These are phyloP conservation scores for Noctua comes DNA, from an alignment of 2,888 invertebrate genomes.

Conservation along the genomic window DNA sequence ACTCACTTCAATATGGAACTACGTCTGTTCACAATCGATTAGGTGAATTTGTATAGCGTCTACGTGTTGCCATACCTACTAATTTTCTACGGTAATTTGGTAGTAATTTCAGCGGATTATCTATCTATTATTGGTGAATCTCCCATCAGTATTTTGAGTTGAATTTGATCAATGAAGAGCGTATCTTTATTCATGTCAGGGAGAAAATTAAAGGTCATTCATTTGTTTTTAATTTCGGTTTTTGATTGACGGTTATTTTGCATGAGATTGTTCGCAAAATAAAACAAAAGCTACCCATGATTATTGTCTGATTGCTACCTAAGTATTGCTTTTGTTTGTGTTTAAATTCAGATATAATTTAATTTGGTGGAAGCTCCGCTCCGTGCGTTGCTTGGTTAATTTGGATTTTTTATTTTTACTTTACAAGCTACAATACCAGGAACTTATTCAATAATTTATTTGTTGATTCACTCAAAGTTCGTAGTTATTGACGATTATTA, in stretches of 20 bases:
- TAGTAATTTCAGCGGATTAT: constrained; percentile 27
- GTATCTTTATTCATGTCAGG: background rate
- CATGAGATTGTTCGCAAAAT: constrained; percentile 17
- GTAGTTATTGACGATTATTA: background rate
- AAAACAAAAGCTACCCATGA: constrained; percentile 34
- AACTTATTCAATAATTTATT: background rate
- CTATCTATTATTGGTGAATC: constrained; percentile 4
- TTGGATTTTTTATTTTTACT: background rate
- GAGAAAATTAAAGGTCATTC: constrained; percentile 15
- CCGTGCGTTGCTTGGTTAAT: background rate
- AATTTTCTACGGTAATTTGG: constrained; percentile 40
- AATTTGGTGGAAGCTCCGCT: constrained; percentile 3
- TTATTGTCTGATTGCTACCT: constrained; percentile 41
- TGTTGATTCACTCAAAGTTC: background rate
- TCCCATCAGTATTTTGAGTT: constrained; percentile 6
- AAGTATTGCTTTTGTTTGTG: constrained; percentile 29
- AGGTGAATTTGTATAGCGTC: constrained; percentile 53
- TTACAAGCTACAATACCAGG: background rate
- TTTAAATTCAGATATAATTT: constrained; percentile 40
- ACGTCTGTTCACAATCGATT: constrained; percentile 68
- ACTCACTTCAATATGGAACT: constrained; percentile 59
- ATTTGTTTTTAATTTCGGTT: constrained; percentile 22
- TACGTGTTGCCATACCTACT: constrained; percentile 41
- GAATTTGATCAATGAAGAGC: constrained; percentile 29
- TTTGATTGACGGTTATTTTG: constrained; percentile 33